These are phyloP conservation scores for Trichonephila clavata DNA, from an alignment of 1,140 invertebrate species.

Conservation along the genomic window DNA sequence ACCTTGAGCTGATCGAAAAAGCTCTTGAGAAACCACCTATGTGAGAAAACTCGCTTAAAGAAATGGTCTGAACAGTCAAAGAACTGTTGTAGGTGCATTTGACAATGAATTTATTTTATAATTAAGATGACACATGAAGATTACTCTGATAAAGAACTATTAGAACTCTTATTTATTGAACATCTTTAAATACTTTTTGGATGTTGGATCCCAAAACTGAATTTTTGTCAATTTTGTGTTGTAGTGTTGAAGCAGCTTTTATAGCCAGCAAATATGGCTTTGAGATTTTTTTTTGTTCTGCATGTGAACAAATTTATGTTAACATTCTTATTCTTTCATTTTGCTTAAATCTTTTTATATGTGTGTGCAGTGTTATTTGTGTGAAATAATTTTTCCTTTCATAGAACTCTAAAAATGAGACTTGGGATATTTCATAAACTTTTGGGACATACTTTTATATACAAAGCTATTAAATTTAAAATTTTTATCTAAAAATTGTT, in stretches of 20 bases:
- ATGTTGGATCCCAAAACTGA: background rate
- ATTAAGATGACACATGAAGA: background rate
- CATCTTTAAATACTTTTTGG: background rate
- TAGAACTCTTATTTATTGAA: slow-evolving; percentile 4
- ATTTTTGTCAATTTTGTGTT: background rate
- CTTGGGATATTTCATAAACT: background rate
- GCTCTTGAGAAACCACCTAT: background rate
- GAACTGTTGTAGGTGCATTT: background rate
- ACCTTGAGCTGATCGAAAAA: background rate
- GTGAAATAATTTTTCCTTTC: background rate
- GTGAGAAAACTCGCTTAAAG: background rate
- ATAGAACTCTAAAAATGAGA: background rate
- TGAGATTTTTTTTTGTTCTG: background rate
- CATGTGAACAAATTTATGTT: slow-evolving; percentile 11
- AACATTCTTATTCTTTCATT: background rate
- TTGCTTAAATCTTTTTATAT: background rate
- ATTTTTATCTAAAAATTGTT: too few relatives aligned
- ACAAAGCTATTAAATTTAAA: too few relatives aligned
- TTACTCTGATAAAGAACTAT: background rate
- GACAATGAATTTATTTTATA: background rate
- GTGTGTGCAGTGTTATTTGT: background rate
- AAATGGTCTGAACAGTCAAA: background rate
- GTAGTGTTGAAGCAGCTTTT: background rate
- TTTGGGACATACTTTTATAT: background rate
- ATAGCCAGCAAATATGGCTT: background rate